Base-by-base conservation (phyloP, 1,140 invertebrate genomes). In the Goniozus legneri region DNA sequence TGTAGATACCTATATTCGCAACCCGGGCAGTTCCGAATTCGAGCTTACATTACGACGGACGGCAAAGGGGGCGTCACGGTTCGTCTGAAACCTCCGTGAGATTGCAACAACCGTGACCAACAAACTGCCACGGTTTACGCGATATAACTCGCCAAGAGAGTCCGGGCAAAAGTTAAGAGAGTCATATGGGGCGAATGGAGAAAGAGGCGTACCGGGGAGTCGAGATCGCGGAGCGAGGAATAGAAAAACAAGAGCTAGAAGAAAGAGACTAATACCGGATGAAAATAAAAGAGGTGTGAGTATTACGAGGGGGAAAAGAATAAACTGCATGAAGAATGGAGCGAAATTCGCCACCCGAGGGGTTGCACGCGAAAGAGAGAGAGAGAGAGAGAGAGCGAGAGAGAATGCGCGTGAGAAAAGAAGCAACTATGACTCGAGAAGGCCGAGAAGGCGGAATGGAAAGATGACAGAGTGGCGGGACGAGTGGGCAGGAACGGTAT, bases 61-160 rank as follows among this genome's bases (percentile, higher is more conserved):
- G 13, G 30, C 3, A 31, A 13, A 14, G 33, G 16, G 13, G 39
- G 36, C 38, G 49, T 62, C 56, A 62, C 50, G 62, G 52, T 49
- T 56, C 54, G 60, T 53, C 52, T 57, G 52, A 44, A n/a, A 46
- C 50, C 58, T 61, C 48, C 46, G 54, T 63, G 58, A 63, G 62
- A 56, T 56, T 50, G 56, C 54, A 56, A n/a, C n/a, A 44, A 62
- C 58, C 60, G 55, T 62, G 58, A 60, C 58, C 60, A 60, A 62
- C 60, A 62, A 62, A 62, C 56, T 62, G 55, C 54, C 44, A 55
- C 49, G 55, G 52, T 62, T 60, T 58, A 60, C 52, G 52, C 49
- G 32, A 30, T 60, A 50, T 60, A 60, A 55, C 51, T 58, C 47
- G 51, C 45, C 34, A 38, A 47, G 46, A 39, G 50, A 51, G 34